Conservation (phyloP, 2,113 vertebrate species). For the Pimephales promelas region DNA sequence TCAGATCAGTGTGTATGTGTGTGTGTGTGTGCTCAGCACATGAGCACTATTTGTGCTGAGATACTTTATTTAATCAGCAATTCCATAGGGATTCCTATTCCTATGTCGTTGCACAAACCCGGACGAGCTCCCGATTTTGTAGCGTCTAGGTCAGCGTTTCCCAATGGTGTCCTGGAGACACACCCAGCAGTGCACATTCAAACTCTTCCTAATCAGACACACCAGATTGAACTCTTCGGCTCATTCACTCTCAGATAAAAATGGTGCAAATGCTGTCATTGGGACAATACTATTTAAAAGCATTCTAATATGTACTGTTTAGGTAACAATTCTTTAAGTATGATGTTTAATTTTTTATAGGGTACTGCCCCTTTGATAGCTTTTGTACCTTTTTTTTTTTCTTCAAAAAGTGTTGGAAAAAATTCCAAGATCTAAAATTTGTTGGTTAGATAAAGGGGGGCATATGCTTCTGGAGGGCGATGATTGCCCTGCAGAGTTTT, state of each 20-base stretch:
- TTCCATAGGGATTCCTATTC: background rate
- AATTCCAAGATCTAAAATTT: background rate
- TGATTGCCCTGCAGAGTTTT: background rate
- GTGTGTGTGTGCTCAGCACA: slow-evolving; percentile 19
- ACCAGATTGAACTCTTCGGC: background rate
- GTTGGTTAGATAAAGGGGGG: background rate
- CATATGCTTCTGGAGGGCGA: background rate
- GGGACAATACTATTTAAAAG: too few relatives aligned
- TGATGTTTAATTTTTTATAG: too few relatives aligned
- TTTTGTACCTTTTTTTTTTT: too few relatives aligned
- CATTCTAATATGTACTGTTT: too few relatives aligned
- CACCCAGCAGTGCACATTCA: background rate
- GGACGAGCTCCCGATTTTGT: background rate
- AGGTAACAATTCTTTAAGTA: too few relatives aligned
- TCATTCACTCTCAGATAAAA: background rate
- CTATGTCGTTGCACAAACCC: background rate
- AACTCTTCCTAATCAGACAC: background rate
- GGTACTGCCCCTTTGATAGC: too few relatives aligned
- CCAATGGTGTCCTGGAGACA: background rate
- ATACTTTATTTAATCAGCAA: background rate
- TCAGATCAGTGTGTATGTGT: background rate
- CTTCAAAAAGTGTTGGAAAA: background rate
- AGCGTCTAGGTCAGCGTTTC: background rate
- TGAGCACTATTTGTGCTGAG: background rate
- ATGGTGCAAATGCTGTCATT: too few relatives aligned